Evolutionary conservation across 1,140 invertebrate genomes (phyloP).

Genomic region (Zophobas atratus): DNA sequence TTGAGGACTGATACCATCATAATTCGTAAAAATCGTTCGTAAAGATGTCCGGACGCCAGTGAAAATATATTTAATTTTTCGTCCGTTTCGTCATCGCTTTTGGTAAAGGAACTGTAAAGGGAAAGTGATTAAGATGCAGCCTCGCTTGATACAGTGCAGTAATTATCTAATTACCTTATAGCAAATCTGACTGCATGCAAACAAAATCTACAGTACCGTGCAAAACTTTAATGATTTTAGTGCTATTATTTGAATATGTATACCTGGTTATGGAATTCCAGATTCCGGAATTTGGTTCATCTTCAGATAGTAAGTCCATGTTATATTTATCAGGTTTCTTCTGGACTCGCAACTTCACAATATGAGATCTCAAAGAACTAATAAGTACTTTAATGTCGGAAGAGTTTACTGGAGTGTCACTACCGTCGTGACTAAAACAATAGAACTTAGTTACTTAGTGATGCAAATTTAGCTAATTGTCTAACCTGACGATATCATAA

Average conservation of each 20-base stretch:
- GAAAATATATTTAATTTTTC: constrained; percentile 99
- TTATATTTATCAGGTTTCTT: constrained; percentile 91
- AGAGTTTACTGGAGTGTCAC: constrained; percentile 78
- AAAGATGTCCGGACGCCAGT: constrained; percentile 97
- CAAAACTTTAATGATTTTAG: constrained; percentile 43
- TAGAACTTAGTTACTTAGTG: neutral
- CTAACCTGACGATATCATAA: constrained; percentile 86
- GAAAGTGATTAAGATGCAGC: neutral
- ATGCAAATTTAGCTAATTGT: constrained; percentile 34
- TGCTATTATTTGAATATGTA: constrained; percentile 41
- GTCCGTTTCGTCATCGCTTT: constrained; percentile 78
- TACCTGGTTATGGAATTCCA: constrained; percentile 97
- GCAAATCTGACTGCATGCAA: constrained; percentile 49
- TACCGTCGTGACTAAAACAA: constrained; percentile 79
- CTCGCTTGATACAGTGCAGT: neutral
- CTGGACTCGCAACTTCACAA: constrained; percentile 91
- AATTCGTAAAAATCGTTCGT: constrained; percentile 96
- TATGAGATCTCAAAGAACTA: constrained; percentile 90
- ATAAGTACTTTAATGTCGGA: constrained; percentile 88
- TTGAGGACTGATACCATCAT: constrained; percentile 99
- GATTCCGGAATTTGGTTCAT: constrained; percentile 81
- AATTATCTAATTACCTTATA: constrained; percentile 16
- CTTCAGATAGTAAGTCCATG: constrained; percentile 88
- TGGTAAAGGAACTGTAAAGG: constrained; percentile 79
- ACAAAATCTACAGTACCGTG: constrained; percentile 17